A percentile compares a stretch with the other conserved stretches of the same genome.
Evolutionary conservation across 2,888 invertebrate species (phyloP).

Genomic region (Spialia ferax): DNA sequence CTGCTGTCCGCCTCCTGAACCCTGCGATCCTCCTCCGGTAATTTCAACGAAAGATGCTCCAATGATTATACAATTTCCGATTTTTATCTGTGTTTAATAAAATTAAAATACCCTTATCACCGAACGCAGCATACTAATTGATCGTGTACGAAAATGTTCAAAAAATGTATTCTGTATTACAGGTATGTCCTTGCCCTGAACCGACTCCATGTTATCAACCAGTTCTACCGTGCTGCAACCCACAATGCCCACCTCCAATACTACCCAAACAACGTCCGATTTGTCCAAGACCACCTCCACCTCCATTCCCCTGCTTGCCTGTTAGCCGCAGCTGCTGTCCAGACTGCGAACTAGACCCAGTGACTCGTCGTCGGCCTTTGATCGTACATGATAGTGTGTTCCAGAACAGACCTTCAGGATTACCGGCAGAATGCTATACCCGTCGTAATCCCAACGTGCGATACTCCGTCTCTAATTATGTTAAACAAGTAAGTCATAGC

Average conservation of each 20-base stretch:
- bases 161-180: constrained; percentile 50
- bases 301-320: constrained; percentile 80
- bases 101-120: no score
- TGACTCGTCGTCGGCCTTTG: constrained; percentile 85
- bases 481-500: constrained; percentile 61
- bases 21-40: constrained; percentile 78
- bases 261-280: constrained; percentile 79
- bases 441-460: constrained; percentile 65
- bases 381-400: constrained; percentile 86
- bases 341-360: constrained; percentile 78
- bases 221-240: constrained; percentile 76
- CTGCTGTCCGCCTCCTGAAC: constrained; percentile 75
- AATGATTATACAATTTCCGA: no score
- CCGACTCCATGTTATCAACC: constrained; percentile 76
- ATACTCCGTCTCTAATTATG: constrained; percentile 67
- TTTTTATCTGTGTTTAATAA: no score
- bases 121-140: no score
- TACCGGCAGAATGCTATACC: constrained; percentile 62
- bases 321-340: constrained; percentile 77
- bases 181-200: constrained; percentile 74
- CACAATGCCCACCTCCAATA: constrained; percentile 84
- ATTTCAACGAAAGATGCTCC: no score
- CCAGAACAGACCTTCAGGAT: constrained; percentile 64
- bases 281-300: constrained; percentile 76
- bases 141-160: no score